Percentiles rank a stretch among this genome's conserved stretches.
phyloP scores from a whole-genome alignment of 2,888 invertebrate species.

The Entomobrya proxima region DNA sequence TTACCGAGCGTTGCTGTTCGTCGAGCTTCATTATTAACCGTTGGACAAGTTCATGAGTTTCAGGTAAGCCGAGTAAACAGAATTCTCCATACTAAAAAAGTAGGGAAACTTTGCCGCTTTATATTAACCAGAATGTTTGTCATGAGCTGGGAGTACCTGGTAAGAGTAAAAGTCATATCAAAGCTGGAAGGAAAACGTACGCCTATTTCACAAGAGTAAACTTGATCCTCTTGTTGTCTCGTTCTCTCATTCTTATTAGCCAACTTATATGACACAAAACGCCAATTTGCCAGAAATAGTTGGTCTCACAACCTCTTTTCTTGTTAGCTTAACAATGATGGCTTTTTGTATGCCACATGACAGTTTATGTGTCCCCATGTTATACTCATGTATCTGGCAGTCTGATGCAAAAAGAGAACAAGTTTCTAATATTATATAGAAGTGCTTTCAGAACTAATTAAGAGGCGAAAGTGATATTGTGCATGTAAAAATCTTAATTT shows the following conservation, averaged over 20 bases:
- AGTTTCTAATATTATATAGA: not conserved
- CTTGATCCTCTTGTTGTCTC: conserved; percentile 16
- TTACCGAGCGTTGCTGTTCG: conserved; percentile 71
- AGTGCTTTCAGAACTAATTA: conserved; percentile 57
- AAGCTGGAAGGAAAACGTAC: not conserved
- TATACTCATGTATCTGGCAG: not conserved
- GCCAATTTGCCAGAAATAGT: conserved; percentile 11
- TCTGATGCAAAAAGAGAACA: not conserved
- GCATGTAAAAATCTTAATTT: conserved; percentile 62
- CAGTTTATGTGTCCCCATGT: not conserved
- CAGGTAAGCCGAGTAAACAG: conserved; percentile 65
- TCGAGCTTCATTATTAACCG: conserved; percentile 71
- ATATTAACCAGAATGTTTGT: not conserved
- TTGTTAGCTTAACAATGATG: not conserved
- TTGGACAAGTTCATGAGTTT: conserved; percentile 74
- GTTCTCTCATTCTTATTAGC: conserved; percentile 17
- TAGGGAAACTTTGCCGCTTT: not conserved
- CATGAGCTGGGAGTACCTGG: too few relatives aligned
- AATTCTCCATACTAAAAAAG: not conserved
- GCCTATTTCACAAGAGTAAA: not conserved
- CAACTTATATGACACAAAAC: conserved; percentile 29
- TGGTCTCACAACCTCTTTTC: not conserved
- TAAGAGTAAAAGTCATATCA: too few relatives aligned
- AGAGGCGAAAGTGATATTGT: conserved; percentile 47
- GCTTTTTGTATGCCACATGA: conserved; percentile 15